Conservation (phyloP, 2,113 vertebrate genomes). For the Manacus vitellinus region DNA sequence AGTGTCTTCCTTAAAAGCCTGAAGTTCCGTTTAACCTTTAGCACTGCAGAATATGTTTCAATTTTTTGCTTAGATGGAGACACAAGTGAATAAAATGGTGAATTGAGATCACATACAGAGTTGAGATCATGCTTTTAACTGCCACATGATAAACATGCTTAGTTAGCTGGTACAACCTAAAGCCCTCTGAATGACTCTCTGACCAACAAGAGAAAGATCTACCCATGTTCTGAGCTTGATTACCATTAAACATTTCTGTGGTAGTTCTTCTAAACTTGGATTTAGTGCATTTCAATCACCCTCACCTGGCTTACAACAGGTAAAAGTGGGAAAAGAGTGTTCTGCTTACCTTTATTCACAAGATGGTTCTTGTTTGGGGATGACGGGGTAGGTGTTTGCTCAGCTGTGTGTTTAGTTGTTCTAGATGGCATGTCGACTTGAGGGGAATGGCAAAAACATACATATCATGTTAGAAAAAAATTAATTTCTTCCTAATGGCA, state of each 20-base stretch:
- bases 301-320: background rate
- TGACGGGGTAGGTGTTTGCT: background rate
- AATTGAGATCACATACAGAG: background rate
- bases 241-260: background rate
- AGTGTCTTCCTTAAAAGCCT: slow-evolving; percentile 41
- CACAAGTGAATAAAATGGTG: background rate
- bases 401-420: background rate
- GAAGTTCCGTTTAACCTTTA: background rate
- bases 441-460: background rate
- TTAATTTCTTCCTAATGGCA: background rate
- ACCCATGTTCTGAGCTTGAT: background rate
- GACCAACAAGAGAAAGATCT: background rate
- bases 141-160: background rate
- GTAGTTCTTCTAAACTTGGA: background rate
- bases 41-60: background rate
- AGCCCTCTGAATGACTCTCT: background rate
- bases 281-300: background rate
- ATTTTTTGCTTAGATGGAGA: background rate
- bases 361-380: background rate
- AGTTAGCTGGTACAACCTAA: background rate
- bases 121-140: background rate
- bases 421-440: background rate
- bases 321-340: background rate
- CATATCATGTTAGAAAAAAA: background rate
- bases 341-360: background rate